A percentile compares a stretch with the other conserved stretches of the same genome.
Evolutionary conservation across 2,888 invertebrate species (phyloP).

Genomic region (Drosophila setosimentum): DNA sequence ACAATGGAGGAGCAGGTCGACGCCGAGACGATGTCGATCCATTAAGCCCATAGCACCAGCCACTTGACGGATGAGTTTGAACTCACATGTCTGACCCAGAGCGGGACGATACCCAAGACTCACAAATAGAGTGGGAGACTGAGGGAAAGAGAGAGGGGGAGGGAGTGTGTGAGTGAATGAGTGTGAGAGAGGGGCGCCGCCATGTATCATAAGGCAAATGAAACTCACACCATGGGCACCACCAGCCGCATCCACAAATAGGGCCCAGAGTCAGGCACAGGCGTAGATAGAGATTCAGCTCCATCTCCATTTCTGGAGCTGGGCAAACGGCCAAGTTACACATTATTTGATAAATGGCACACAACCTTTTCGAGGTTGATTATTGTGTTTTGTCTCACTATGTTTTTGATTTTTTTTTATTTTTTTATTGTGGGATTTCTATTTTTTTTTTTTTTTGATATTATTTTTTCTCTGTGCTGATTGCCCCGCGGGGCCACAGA

Average conservation of each 20-base stretch:
- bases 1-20: constrained; percentile 55
- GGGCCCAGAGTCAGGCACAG: constrained; percentile 36
- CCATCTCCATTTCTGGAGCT: constrained; percentile 65
- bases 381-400: constrained; percentile 80
- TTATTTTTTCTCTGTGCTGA: constrained; percentile 54
- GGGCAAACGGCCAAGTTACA: constrained; percentile 66
- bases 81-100: constrained; percentile 83
- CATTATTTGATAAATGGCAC: constrained; percentile 82
- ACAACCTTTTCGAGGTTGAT: constrained; percentile 83
- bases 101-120: constrained; percentile 28
- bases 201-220: constrained; percentile 72
- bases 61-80: constrained; percentile 84
- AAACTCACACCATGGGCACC: constrained; percentile 71
- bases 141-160: constrained; percentile 3
- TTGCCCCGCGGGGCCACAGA: constrained; percentile 57
- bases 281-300: constrained; percentile 28
- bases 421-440: constrained; percentile 66
- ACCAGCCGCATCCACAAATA: constrained; percentile 52
- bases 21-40: constrained; percentile 72
- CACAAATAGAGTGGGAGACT: constrained; percentile 21
- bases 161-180: constrained; percentile 4
- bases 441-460: constrained; percentile 43
- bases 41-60: constrained; percentile 75
- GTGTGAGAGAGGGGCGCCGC: constrained; percentile 44
- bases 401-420: constrained; percentile 23